Evolutionary conservation across 2,888 invertebrate genomes (phyloP).

Genomic region (Pammene aurita): DNA sequence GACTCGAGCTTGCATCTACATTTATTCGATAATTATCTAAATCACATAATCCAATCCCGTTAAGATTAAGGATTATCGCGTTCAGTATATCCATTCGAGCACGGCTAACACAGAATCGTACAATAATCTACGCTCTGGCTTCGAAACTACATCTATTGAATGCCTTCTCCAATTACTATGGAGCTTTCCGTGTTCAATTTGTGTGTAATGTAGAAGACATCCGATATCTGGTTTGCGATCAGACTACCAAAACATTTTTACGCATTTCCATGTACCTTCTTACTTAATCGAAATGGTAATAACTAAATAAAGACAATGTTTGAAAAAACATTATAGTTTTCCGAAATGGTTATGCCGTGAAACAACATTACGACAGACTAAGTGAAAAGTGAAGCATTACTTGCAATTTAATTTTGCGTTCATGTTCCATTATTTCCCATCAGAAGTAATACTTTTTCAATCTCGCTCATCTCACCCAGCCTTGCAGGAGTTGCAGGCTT

Average conservation of each 20-base stretch:
- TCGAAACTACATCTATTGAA: slow-evolving; percentile 13
- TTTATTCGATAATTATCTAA: slow-evolving; percentile 19
- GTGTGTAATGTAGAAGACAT: background rate
- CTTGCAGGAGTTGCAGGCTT: background rate
- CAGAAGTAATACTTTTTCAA: background rate
- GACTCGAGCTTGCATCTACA: background rate
- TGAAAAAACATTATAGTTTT: too few species aligned
- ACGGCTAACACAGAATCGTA: slow-evolving; percentile 16
- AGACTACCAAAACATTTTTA: background rate
- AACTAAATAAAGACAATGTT: too few species aligned
- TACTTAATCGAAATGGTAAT: too few species aligned
- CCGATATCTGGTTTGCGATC: background rate
- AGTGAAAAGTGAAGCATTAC: background rate
- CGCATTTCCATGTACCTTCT: too few species aligned
- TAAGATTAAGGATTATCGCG: slow-evolving; percentile 33
- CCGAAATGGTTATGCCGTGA: too few species aligned
- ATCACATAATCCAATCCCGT: slow-evolving; percentile 27
- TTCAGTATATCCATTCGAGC: slow-evolving; percentile 13
- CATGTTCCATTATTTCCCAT: background rate
- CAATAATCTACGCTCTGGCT: slow-evolving; percentile 20
- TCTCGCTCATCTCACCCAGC: background rate
- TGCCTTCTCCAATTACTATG: slow-evolving; percentile 21
- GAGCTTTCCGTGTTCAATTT: slow-evolving; percentile 9
- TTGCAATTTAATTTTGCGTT: background rate
- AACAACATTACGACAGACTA: background rate